These are phyloP conservation scores for Drosophila subquinaria DNA, from an alignment of 2,888 invertebrate genomes.

Conservation along the genomic window DNA sequence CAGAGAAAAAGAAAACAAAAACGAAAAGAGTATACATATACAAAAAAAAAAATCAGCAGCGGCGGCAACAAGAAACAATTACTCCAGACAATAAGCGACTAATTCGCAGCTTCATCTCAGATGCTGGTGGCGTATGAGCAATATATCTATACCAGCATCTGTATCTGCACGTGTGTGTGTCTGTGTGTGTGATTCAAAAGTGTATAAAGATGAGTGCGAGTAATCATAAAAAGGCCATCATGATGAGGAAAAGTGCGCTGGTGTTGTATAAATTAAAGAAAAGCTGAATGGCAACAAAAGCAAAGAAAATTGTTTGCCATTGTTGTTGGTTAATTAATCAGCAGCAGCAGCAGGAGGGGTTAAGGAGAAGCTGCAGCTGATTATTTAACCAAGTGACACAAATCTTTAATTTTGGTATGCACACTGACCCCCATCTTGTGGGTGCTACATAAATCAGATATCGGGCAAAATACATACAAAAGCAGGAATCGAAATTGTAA, in stretches of 20 bases:
- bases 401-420: slow-evolving; percentile 46
- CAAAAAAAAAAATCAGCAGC: slow-evolving; percentile 31
- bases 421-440: slow-evolving; percentile 64
- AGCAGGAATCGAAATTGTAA: slow-evolving; percentile 56
- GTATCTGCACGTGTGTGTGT: slow-evolving; percentile 7
- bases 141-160: slow-evolving; percentile 20
- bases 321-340: slow-evolving; percentile 71
- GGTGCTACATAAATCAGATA: slow-evolving; percentile 53
- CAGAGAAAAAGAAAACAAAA: slow-evolving; percentile 26
- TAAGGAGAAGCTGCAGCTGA: slow-evolving; percentile 27
- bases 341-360: slow-evolving; percentile 14
- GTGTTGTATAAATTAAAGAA: slow-evolving; percentile 59
- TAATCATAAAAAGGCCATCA: slow-evolving; percentile 75
- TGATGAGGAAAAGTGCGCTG: slow-evolving; percentile 66
- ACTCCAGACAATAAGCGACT: slow-evolving; percentile 76
- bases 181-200: slow-evolving; percentile 28
- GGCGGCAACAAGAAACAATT: slow-evolving; percentile 74
- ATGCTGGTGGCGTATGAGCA: slow-evolving; percentile 52
- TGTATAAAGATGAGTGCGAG: slow-evolving; percentile 55
- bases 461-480: slow-evolving; percentile 42
- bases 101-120: slow-evolving; percentile 69
- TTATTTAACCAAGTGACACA: slow-evolving; percentile 80
- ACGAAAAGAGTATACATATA: slow-evolving; percentile 17
- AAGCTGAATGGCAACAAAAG: slow-evolving; percentile 45
- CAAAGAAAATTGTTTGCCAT: slow-evolving; percentile 56